phyloP scores from a whole-genome alignment of 2,113 vertebrate genomes.

The Misgurnus mizolepis region DNA sequence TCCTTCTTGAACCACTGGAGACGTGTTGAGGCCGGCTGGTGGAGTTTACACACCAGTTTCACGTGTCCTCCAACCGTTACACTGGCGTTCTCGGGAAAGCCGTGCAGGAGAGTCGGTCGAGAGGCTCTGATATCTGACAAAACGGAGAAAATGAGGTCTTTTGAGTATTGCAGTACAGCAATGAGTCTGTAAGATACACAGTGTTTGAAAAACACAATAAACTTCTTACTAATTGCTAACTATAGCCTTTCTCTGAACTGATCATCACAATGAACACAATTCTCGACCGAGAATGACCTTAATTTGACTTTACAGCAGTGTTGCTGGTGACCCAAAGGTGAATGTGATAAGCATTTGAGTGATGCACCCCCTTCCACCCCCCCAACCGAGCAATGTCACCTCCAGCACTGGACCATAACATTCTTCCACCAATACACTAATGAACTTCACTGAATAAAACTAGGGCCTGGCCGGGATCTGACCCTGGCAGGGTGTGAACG shows the following conservation, averaged over 20 bases:
- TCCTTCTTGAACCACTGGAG: conserved; percentile 94
- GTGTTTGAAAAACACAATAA: neutral
- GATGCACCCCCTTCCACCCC: conserved; percentile 28
- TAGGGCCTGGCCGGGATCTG: conserved; percentile 67
- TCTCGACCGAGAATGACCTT: conserved; percentile 40
- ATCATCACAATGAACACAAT: neutral
- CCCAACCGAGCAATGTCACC: conserved; percentile 48
- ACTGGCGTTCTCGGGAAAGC: conserved; percentile 88
- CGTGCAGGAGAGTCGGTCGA: conserved; percentile 85
- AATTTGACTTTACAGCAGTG: conserved; percentile 54
- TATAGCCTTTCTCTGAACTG: conserved; percentile 7
- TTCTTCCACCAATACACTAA: conserved; percentile 62
- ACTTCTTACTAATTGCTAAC: conserved; percentile 21
- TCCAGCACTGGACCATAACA: conserved; percentile 42
- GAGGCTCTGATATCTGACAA: conserved; percentile 77
- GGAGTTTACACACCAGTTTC: conserved; percentile 89
- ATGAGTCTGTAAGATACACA: no score
- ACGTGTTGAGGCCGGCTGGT: conserved; percentile 85
- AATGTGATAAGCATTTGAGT: conserved; percentile 48
- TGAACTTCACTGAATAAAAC: conserved; percentile 68
- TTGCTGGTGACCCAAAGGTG: conserved; percentile 34
- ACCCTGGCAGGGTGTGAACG: conserved; percentile 74
- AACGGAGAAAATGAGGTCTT: conserved; percentile 3
- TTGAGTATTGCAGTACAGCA: neutral
- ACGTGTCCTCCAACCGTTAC: conserved; percentile 80